These are phyloP conservation scores for Tenodera sinensis DNA, from an alignment of 2,888 invertebrate species.

Conservation along the genomic window DNA sequence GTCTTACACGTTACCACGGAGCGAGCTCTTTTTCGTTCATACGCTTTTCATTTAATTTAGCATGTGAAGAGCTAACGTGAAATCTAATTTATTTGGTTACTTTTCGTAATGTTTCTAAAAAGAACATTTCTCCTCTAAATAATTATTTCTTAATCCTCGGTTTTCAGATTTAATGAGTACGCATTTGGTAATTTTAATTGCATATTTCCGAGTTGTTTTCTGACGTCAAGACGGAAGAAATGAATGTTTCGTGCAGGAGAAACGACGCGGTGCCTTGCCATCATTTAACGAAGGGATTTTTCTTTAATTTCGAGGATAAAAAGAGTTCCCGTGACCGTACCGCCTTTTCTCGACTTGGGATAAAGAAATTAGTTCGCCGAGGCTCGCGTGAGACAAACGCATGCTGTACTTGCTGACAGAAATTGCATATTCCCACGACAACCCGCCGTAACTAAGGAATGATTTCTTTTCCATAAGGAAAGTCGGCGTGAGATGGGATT, in stretches of 20 bases:
- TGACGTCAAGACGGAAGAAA: not conserved
- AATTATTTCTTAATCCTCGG: not conserved
- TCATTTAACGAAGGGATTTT: not conserved
- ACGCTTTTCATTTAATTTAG: too few species aligned
- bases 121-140: too few species aligned
- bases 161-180: not conserved
- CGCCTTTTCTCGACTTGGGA: not conserved
- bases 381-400: not conserved
- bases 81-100: too few species aligned
- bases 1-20: too few species aligned
- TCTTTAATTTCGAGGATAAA: not conserved
- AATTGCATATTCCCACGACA: not conserved
- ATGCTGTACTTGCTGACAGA: not conserved
- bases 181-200: not conserved
- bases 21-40: too few species aligned
- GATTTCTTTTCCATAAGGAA: not conserved
- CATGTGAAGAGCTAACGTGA: too few species aligned
- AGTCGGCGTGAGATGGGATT: not conserved
- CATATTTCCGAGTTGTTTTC: not conserved
- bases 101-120: too few species aligned
- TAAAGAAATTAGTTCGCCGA: not conserved
- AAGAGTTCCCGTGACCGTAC: not conserved
- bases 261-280: not conserved
- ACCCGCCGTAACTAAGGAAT: not conserved
- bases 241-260: not conserved